These are phyloP conservation scores for Perca schrenkii DNA, from an alignment of 2,113 vertebrate species.

Conservation along the genomic window DNA sequence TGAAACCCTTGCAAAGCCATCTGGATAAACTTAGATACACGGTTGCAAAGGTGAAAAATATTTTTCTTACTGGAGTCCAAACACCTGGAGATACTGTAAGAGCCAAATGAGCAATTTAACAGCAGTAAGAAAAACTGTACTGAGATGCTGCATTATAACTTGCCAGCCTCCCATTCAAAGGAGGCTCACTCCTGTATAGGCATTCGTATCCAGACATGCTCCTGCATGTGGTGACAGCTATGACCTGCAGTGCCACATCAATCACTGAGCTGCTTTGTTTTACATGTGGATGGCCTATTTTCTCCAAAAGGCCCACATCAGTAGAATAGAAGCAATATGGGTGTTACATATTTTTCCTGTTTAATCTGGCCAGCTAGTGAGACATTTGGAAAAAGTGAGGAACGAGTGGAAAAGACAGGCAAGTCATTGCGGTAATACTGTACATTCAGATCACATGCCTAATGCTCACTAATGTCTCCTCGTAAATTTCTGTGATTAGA, in stretches of 20 bases:
- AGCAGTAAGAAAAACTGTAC: background rate
- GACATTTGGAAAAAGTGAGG: slow-evolving; percentile 28
- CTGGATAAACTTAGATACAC: background rate
- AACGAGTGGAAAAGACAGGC: slow-evolving; percentile 32
- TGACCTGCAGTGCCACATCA: background rate
- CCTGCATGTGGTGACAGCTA: background rate
- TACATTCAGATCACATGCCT: background rate
- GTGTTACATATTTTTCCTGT: slow-evolving; percentile 34
- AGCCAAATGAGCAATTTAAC: background rate
- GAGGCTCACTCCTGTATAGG: background rate
- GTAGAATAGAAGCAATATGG: slow-evolving; percentile 16
- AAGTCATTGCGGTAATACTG: background rate
- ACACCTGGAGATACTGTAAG: background rate
- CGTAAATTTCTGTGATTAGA: slow-evolving; percentile 7
- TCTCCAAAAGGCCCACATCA: slow-evolving; percentile 15
- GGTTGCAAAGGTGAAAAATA: background rate
- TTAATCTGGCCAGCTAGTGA: slow-evolving; percentile 26
- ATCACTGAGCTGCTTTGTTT: slow-evolving; percentile 27
- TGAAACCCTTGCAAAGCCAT: background rate
- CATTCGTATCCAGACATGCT: slow-evolving; percentile 2
- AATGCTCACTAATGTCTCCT: slow-evolving; percentile 2
- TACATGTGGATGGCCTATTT: slow-evolving; percentile 33
- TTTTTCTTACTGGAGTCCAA: too few relatives aligned
- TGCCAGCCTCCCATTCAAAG: background rate
- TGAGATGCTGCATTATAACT: background rate